Base-by-base conservation (phyloP, 2,113 vertebrate species). In the Cochlearius cochlearius region DNA sequence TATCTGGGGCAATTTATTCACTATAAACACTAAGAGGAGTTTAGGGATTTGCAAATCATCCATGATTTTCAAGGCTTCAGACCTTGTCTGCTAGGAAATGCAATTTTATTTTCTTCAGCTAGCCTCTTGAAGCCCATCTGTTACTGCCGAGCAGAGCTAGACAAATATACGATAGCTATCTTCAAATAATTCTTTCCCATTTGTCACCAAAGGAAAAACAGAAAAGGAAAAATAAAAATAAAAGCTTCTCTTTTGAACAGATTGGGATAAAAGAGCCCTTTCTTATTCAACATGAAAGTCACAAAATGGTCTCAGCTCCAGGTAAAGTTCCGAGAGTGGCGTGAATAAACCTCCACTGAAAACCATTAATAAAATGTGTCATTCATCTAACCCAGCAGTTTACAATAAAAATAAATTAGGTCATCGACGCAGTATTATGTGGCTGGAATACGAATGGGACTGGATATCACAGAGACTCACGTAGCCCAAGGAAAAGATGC, bases 21-120 rank as follows among this genome's bases (percentile, higher is more conserved):
- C 59, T 79, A 88, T 21, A 41, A 93, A 82, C 22, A 60, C 47
- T 76, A 75, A 71, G 3, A 66, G 45, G 39, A 71, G 52, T 82
- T 95, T 36, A 91, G 69, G 50, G 43, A n/a, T 49, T 91, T 83
- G 67, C 49, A 94, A 77, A 86, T 88, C 12, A 55, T 45, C n/a
- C 49, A 19, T 15, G 18, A 50, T 80, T 93, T 95, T 87, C 72
- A 77, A 83, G 73, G 73, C 67, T 94, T 94, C 69, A 83, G 88
- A 86, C 55, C 84, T 84, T 58, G n/a, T 32, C 74, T 85, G 55
- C 43, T 62, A 92, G 79, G 85, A 96, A 97, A 94, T 64, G 69
- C 69, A 92, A 81, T 58, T 87, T 86, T 71, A 22, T 32, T 76
- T 87, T 67, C 81, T 79, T 55, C 80, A 90, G 68, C 58, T 64